phyloP scores from a whole-genome alignment of 1,140 invertebrate species.

The Rhyacophila brunnea region DNA sequence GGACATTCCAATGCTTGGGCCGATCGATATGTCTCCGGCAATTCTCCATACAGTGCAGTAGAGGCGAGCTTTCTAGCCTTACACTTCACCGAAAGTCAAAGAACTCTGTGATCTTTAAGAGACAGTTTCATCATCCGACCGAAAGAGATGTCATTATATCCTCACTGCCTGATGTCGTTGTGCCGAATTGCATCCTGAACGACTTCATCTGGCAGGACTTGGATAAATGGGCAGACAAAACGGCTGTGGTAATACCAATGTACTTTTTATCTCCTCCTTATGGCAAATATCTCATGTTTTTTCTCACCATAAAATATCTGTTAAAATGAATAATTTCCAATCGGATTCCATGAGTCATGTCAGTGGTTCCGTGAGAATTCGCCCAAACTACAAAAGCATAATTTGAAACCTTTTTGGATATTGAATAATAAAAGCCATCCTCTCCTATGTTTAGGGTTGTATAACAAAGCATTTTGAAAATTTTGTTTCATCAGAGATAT shows the following conservation, averaged over 20 bases:
- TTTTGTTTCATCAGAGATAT: no score
- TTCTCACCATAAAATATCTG: no score
- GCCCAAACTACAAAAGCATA: no score
- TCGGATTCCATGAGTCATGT: no score
- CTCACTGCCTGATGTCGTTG: slow-evolving; percentile 49
- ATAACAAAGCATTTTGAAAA: no score
- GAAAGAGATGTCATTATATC: slow-evolving; percentile 42
- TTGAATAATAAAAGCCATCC: no score
- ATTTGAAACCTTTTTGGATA: no score
- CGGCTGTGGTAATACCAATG: slow-evolving; percentile 53
- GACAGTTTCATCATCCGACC: slow-evolving; percentile 26
- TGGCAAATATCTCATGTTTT: no score
- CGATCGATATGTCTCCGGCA: slow-evolving; percentile 10
- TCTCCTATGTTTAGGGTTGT: no score
- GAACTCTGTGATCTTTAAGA: slow-evolving; percentile 1
- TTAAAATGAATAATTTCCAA: no score
- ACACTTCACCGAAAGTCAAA: slow-evolving; percentile 9
- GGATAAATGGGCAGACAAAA: slow-evolving; percentile 59
- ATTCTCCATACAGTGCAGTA: slow-evolving; percentile 6
- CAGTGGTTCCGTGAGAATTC: no score
- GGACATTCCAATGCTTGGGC: slow-evolving; percentile 2
- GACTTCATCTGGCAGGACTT: slow-evolving; percentile 65
- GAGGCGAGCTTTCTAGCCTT: background rate
- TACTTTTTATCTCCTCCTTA: no score
- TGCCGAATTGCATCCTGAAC: slow-evolving; percentile 57